A percentile compares a stretch with the other conserved stretches of the same genome.
Evolutionary conservation across 2,888 invertebrate genomes (phyloP).

Genomic region (Palloptera scutellata): DNA sequence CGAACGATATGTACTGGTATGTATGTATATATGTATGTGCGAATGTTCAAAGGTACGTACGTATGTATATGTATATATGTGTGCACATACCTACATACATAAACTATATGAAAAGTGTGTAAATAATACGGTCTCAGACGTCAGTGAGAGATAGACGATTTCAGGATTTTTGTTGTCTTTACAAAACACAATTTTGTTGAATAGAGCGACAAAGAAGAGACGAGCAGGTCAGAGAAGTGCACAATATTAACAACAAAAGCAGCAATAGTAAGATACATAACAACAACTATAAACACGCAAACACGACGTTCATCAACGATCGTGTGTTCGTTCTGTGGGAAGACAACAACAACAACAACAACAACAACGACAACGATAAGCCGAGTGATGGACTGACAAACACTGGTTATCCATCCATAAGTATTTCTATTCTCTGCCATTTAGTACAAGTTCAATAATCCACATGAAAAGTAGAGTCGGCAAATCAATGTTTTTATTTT

Average conservation of each 20-base stretch:
- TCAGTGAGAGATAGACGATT: too few relatives aligned
- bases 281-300: not conserved
- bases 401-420: constrained; percentile 8
- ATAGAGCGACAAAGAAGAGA: too few relatives aligned
- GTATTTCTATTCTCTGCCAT: constrained; percentile 11
- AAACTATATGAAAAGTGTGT: constrained; percentile 17
- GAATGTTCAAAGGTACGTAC: not conserved
- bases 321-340: constrained; percentile 5
- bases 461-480: constrained; percentile 36
- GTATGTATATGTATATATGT: constrained; percentile 8
- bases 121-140: constrained; percentile 10
- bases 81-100: constrained; percentile 4
- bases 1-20: not conserved
- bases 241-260: constrained; percentile 1
- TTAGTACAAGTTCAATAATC: constrained; percentile 44
- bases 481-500: constrained; percentile 13
- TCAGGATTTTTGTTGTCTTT: constrained; percentile 22
- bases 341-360: constrained; percentile 10
- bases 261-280: not conserved
- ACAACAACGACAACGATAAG: constrained; percentile 13
- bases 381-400: constrained; percentile 6
- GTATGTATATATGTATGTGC: constrained; percentile 2
- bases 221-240: not conserved
- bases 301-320: not conserved
- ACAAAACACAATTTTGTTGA: not conserved